Percentiles rank a stretch among this genome's conserved stretches.
These are phyloP conservation scores for Sylvia atricapilla DNA, from an alignment of 2,113 vertebrate species.

Conservation along the genomic window DNA sequence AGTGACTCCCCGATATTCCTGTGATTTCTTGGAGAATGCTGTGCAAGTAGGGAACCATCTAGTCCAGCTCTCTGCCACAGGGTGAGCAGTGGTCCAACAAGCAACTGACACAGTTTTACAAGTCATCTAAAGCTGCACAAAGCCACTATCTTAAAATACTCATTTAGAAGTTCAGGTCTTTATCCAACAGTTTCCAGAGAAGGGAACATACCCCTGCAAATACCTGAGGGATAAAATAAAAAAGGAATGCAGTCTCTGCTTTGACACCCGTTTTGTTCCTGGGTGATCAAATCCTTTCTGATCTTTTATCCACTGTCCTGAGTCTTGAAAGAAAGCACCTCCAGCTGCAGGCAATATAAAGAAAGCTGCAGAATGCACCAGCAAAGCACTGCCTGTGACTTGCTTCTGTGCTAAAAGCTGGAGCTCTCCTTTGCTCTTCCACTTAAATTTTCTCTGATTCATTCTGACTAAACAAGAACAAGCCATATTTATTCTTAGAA, in stretches of 20 bases:
- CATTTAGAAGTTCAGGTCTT: background rate
- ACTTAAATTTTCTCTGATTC: background rate
- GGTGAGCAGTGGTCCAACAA: background rate
- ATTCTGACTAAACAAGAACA: background rate
- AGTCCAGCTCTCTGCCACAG: background rate
- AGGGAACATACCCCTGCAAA: background rate
- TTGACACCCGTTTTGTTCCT: background rate
- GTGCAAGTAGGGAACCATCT: background rate
- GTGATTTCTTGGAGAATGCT: background rate
- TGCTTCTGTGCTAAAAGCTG: background rate
- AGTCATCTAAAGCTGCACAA: background rate
- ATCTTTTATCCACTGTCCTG: background rate
- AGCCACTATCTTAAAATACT: background rate
- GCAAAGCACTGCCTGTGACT: background rate
- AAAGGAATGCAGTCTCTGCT: background rate
- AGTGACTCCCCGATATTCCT: fast-evolving
- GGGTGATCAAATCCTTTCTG: background rate
- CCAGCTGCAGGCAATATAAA: background rate
- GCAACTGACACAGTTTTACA: background rate
- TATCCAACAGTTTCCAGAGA: background rate
- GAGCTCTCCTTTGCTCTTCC: background rate
- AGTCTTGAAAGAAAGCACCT: background rate
- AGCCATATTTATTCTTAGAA: background rate
- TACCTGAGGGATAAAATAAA: background rate
- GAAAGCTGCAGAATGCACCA: background rate